These are phyloP conservation scores for Dexiosoma caninum DNA, from an alignment of 2,888 invertebrate genomes.

Conservation along the genomic window DNA sequence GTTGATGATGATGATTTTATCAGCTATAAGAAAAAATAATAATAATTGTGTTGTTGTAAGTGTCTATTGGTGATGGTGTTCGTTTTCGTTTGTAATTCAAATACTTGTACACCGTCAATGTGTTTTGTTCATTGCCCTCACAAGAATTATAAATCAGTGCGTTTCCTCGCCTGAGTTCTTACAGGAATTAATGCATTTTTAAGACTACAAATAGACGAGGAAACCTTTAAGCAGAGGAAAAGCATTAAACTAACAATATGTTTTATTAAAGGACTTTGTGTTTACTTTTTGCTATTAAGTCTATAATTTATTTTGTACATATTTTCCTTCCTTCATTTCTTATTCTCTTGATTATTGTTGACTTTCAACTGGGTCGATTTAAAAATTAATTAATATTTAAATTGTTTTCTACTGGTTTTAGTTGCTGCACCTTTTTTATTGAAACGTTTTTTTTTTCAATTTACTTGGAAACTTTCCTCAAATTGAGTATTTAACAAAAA, in stretches of 20 bases:
- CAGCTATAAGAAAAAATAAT: slow-evolving; percentile 22
- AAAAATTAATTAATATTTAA: slow-evolving; percentile 59
- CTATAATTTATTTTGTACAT: slow-evolving; percentile 37
- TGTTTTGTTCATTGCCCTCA: background rate
- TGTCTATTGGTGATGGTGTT: slow-evolving; percentile 43
- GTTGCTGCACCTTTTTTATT: background rate
- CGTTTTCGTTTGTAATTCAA: slow-evolving; percentile 43
- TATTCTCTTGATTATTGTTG: slow-evolving; percentile 55
- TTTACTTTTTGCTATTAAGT: slow-evolving; percentile 36
- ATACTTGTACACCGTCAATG: slow-evolving; percentile 28
- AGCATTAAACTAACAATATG: slow-evolving; percentile 40
- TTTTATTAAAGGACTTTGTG: slow-evolving; percentile 41
- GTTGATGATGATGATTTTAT: slow-evolving; percentile 31
- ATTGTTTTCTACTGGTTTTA: slow-evolving; percentile 15
- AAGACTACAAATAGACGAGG: slow-evolving; percentile 62
- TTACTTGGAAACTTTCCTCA: too few relatives aligned
- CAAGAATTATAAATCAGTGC: slow-evolving; percentile 44
- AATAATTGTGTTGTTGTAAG: background rate
- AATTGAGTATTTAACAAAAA: too few relatives aligned
- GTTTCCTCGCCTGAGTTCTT: slow-evolving; percentile 45
- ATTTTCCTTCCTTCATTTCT: slow-evolving; percentile 28
- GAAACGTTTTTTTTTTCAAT: too few relatives aligned
- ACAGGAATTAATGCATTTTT: slow-evolving; percentile 67
- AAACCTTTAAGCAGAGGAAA: slow-evolving; percentile 39
- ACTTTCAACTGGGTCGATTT: slow-evolving; percentile 18